Evolutionary conservation across 2,113 vertebrate species (phyloP).

Genomic region (Rhineura floridana): DNA sequence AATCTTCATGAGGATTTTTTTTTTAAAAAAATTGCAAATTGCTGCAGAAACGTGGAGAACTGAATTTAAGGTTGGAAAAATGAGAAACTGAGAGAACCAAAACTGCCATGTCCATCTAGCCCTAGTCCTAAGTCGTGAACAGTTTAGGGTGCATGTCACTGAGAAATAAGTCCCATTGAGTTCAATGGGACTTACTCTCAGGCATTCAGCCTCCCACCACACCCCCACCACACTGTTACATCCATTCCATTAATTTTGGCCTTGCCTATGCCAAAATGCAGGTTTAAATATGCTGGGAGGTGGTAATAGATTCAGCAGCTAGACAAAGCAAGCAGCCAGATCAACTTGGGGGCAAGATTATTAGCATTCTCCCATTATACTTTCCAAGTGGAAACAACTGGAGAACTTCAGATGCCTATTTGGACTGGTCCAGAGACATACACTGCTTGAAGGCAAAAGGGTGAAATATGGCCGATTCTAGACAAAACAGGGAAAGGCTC

Average conservation of each 20-base stretch:
- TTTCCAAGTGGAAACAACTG: slow-evolving; percentile 69
- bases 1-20: too few relatives aligned
- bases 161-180: neutral
- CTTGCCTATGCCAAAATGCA: slow-evolving; percentile 57
- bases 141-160: neutral
- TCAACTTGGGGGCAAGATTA: slow-evolving; percentile 64
- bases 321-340: slow-evolving; percentile 67
- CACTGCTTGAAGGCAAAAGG: slow-evolving; percentile 43
- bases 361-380: slow-evolving; percentile 70
- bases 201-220: neutral
- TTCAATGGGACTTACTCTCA: neutral
- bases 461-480: slow-evolving; percentile 45
- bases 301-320: slow-evolving; percentile 68
- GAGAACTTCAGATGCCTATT: slow-evolving; percentile 62
- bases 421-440: slow-evolving; percentile 58
- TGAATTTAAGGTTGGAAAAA: too few relatives aligned
- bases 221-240: neutral
- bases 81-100: too few relatives aligned
- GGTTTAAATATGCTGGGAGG: slow-evolving; percentile 69
- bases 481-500: slow-evolving; percentile 38
- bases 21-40: too few relatives aligned
- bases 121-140: too few relatives aligned
- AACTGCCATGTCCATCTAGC: too few relatives aligned
- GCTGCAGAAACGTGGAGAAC: too few relatives aligned
- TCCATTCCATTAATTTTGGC: slow-evolving; percentile 46